A percentile compares a stretch with the other conserved stretches of the same genome.
Evolutionary conservation across 2,113 vertebrate genomes (phyloP).

Genomic region (Lepisosteus osseus): DNA sequence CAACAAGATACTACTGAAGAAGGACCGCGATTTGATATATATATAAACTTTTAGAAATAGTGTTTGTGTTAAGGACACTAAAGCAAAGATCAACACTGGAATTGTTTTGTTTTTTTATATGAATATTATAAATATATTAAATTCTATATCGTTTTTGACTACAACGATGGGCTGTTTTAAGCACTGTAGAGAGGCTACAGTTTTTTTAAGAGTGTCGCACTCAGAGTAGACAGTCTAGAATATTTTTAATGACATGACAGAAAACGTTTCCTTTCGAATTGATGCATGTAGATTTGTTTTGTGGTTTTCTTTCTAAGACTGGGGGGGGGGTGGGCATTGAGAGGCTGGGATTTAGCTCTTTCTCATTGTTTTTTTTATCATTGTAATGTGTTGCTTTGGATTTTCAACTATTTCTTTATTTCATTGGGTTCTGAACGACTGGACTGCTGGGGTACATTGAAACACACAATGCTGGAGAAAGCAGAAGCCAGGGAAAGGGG

Average conservation of each 20-base stretch:
- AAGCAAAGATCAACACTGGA: conserved; percentile 72
- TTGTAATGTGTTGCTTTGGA: neutral
- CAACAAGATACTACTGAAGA: conserved; percentile 64
- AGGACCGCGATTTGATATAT: conserved; percentile 27
- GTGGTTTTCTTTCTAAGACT: too few relatives aligned
- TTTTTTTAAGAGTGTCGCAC: too few relatives aligned
- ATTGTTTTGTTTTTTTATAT: conserved; percentile 44
- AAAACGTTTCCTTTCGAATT: too few relatives aligned
- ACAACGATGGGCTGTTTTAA: neutral
- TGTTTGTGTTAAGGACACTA: conserved; percentile 61
- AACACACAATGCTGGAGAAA: neutral
- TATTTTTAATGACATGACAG: too few relatives aligned
- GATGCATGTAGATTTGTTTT: too few relatives aligned
- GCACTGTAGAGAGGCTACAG: too few relatives aligned
- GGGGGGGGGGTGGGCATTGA: too few relatives aligned
- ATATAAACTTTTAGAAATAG: conserved; percentile 36
- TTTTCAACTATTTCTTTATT: too few relatives aligned
- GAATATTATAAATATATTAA: conserved; percentile 2
- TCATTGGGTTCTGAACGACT: too few relatives aligned
- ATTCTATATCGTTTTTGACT: neutral
- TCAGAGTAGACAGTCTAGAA: too few relatives aligned
- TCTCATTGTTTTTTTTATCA: neutral
- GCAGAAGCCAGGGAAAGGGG: neutral
- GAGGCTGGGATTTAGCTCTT: too few relatives aligned
- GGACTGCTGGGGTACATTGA: too few relatives aligned